Base-by-base conservation (phyloP, 2,797 vertebrate species). In the Cyprinella venusta region DNA sequence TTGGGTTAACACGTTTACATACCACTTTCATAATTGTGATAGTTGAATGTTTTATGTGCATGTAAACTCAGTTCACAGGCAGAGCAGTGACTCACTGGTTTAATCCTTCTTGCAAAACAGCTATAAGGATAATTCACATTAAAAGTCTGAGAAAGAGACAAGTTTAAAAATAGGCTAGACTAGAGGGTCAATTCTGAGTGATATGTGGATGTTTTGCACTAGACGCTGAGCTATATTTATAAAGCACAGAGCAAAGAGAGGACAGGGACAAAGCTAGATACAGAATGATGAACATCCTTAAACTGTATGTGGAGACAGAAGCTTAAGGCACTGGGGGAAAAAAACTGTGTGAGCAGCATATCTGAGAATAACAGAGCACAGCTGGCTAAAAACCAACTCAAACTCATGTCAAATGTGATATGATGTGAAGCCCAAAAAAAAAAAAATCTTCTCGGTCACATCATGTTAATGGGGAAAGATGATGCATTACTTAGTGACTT, bases 361-460 rank as follows among this genome's bases (percentile, higher is more conserved):
- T 77, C 38, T 42, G 3, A 48, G 38, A 18, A 64, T 48, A 64
- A 64, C 12, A 59, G 12, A 54, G 30, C 71, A 74, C 30, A 76
- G 52, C 52, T 76, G 52, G 52, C 52, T 59, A 59, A 59, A 76
- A 76, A 40, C 13, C 72, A 76, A 76, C 52, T 9, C 36, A 40
- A 76, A 76, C 54, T 6, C 40, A 59, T 24, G 52, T 9, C 33
- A 40, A 76, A 76, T 21, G 15, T 19, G 8, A 76, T 40, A 59
- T 59, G 36, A 76, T 2, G 7, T 1, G 13, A 56, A 26, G n/a
- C n/a, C 48, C 9, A 9, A 2, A 59, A 56, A 26, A 48, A 21
- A 38, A n/a, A 21, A 48, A 8, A 18, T 40, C 33, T 75, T 56
- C 50, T 21, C 50, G 38, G 19, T 36, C 71, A 54, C 30, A 21